phyloP scores from a whole-genome alignment of 2,888 invertebrate species.

The Meghimatium bilineatum region DNA sequence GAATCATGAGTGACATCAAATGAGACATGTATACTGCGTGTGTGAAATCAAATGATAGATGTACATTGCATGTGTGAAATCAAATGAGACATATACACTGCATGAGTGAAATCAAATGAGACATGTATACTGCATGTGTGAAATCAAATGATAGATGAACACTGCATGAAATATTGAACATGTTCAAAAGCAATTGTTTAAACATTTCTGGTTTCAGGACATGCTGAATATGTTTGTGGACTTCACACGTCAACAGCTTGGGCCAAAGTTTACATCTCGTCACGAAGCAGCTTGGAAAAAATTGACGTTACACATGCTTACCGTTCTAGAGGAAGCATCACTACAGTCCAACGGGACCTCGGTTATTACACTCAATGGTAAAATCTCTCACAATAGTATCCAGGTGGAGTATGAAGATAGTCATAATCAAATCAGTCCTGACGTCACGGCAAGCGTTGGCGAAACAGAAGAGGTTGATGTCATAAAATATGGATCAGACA shows the following conservation, averaged over 20 bases:
- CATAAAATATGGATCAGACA: neutral
- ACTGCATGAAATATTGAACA: no score
- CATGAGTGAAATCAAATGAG: no score
- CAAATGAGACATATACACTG: no score
- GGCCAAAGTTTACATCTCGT: conserved; percentile 19
- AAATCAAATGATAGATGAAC: no score
- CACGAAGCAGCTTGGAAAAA: conserved; percentile 36
- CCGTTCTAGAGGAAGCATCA: conserved; percentile 21
- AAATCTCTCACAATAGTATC: neutral
- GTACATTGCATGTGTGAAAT: no score
- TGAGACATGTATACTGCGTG: no score
- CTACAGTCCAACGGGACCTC: neutral
- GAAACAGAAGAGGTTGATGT: neutral
- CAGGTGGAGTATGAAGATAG: neutral
- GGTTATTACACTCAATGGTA: neutral
- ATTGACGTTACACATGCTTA: conserved; percentile 8
- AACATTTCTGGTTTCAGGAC: neutral
- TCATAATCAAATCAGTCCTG: neutral
- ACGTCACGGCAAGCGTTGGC: neutral
- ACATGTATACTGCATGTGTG: no score
- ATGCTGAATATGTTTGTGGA: conserved; percentile 33
- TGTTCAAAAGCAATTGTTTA: neutral
- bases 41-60: no score
- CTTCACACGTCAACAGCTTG: conserved; percentile 26
- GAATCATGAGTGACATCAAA: no score